phyloP scores from a whole-genome alignment of 2,888 invertebrate species.

The Eilema griseolum region DNA sequence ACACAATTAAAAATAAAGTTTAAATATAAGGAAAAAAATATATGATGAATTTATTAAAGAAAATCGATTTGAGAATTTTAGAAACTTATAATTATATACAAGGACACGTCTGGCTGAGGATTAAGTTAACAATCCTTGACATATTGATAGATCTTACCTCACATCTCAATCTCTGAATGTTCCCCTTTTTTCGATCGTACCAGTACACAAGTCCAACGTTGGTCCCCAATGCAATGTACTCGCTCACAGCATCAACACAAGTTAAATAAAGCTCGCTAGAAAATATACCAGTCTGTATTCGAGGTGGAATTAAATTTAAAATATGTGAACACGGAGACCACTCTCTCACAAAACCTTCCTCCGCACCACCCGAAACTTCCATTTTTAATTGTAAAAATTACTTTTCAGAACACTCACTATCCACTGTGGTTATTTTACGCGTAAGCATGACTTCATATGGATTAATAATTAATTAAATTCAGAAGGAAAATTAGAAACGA shows the following conservation, averaged over 20 bases:
- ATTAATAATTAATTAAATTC: constrained; percentile 32
- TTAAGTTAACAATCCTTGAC: neutral
- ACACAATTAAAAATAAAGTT: neutral
- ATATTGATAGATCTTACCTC: constrained; percentile 87
- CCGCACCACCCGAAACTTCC: constrained; percentile 80
- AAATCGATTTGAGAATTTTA: neutral
- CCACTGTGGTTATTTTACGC: constrained; percentile 27
- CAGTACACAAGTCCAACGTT: constrained; percentile 95
- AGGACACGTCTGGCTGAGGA: neutral
- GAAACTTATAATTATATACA: neutral
- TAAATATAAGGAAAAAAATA: neutral
- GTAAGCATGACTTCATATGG: constrained; percentile 37
- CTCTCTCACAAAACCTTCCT: constrained; percentile 89
- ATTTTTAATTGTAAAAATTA: constrained; percentile 53
- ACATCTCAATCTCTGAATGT: constrained; percentile 92
- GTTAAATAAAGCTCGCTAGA: constrained; percentile 92
- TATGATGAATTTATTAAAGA: neutral
- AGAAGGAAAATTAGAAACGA: constrained; percentile 36
- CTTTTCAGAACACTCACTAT: constrained; percentile 20
- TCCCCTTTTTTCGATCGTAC: constrained; percentile 92
- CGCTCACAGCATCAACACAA: constrained; percentile 93
- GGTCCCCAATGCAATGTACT: constrained; percentile 94
- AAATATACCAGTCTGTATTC: constrained; percentile 91
- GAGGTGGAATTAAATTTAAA: constrained; percentile 91
- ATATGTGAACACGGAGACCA: constrained; percentile 93